Evolutionary conservation across 2,888 invertebrate species (phyloP), one percentile per base, ranked within the genome.

Genomic region (Willowsia nigromaculata): DNA sequence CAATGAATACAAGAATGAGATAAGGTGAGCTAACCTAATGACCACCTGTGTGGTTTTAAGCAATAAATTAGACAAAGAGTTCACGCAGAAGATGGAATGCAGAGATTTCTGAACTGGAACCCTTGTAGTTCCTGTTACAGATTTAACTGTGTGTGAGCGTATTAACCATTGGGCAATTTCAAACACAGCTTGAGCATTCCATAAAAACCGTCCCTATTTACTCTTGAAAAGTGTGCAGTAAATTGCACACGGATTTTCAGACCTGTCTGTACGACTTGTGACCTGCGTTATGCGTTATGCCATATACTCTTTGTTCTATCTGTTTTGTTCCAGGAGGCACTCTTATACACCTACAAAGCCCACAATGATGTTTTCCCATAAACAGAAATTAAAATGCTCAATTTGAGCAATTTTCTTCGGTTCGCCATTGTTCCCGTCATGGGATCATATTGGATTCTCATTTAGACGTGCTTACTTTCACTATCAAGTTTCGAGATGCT

Each of bases 21-120:
- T 74, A 89, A 89, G 87, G 91, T 89, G 89, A 85, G 90, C 80
- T 91, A 90, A 90, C 91, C 91, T 92, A 92, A 92, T 92, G 92
- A 92, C 92, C 92, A 92, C 92, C 92, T 92, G 92, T 91, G 92
- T 91, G 89, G 92, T 91, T 92, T 84, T 33, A 76, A 84, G 90
- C 89, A 83, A 92, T 92, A 92, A 92, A 92, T 92, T 91, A 91
- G 83, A 91, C 88, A 91, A 92, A 92, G 90, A 86, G 87, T 88
- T 90, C 88, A 88, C 88, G 85, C 87, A 53, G 74, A 62, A 68
- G 74, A 30, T 88, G 81, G 88, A 74, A 88, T 81, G 81, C 33
- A 11, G 30, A 30, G 78, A 74, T 74, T 0, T 47, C 25, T 59
- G 27, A 6, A 25, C 59, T 33, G 33, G 68, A 37, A 37, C 4